Base-by-base conservation (phyloP, 2,797 vertebrate species). In the Anolis apletophallus region DNA sequence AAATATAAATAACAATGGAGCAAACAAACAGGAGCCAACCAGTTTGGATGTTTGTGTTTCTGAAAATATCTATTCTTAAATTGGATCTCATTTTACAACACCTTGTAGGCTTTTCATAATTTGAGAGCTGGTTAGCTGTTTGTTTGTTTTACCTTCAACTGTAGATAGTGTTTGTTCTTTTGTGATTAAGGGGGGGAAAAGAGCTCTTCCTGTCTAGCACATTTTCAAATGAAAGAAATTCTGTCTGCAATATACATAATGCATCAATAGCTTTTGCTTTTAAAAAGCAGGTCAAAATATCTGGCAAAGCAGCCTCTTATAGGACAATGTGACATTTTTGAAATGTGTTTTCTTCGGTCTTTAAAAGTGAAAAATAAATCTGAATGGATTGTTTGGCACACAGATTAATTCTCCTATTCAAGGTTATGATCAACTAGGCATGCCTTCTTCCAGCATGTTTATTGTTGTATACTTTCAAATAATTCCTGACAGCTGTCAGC, bases 1-100 rank as follows among this genome's bases (percentile, higher is more conserved):
- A 89, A 61, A 90, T 64, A 81, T 80, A 92, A 93, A 90, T 88
- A 94, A 93, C 78, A 90, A 85, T 76, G 57, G 64, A 86, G 91
- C 88, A 90, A 74, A 52, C 88, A 93, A 77, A 57, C 52, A 88
- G 91, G 94, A 93, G 32, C 90, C 85, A 91, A 84, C 67, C 72
- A 75, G 69, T 83, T 36, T 87, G 64, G 85, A 3, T 85, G 50
- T 80, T 93, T 74, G 46, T 12, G 84, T 88, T 89, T 90, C 81
- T 85, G 78, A 89, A 93, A 92, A 87, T 85, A 86, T 90, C 91
- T 57, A 76, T 59, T 83, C 59, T 94, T 87, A 92, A 16, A 40
- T 93, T 87, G 86, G 26, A 32, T 69, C 46, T 72, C 4, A 86
- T 87, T 13, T 89, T 21, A 0, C 71, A 88, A n/a, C 21, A 86